phyloP scores from a whole-genome alignment of 1,140 invertebrate genomes.

The Drosophila sturtevanti region DNA sequence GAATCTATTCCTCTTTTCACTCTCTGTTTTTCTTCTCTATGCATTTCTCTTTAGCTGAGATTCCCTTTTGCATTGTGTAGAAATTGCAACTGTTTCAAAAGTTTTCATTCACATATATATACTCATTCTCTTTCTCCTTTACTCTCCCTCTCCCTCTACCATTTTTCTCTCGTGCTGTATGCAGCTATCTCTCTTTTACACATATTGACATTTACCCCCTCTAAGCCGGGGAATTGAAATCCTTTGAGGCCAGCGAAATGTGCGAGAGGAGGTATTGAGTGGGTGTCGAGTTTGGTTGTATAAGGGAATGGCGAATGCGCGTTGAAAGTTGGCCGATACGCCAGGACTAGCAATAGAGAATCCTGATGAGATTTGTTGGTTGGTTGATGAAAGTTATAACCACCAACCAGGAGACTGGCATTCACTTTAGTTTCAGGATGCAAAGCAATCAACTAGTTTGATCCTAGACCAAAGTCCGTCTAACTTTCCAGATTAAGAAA shows the following conservation, averaged over 20 bases:
- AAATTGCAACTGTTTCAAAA: constrained; percentile 77
- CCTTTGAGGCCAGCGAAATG: constrained; percentile 29
- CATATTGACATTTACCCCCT: constrained; percentile 48
- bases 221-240: constrained; percentile 36
- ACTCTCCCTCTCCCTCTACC: neutral
- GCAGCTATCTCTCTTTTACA: constrained; percentile 13
- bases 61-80: constrained; percentile 64
- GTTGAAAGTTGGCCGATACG: constrained; percentile 71
- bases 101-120: constrained; percentile 34
- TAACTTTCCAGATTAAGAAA: neutral
- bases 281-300: neutral
- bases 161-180: no score
- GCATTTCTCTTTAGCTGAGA: constrained; percentile 23
- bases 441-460: constrained; percentile 7
- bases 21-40: constrained; percentile 25
- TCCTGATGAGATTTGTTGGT: constrained; percentile 8
- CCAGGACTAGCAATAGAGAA: constrained; percentile 39
- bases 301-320: neutral
- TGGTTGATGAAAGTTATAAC: constrained; percentile 43
- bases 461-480: neutral
- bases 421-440: neutral
- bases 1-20: constrained; percentile 17
- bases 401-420: constrained; percentile 13
- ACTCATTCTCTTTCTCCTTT: neutral
- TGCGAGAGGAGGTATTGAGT: neutral